phyloP scores from a whole-genome alignment of 2,797 vertebrate genomes.

The Argya squamiceps region DNA sequence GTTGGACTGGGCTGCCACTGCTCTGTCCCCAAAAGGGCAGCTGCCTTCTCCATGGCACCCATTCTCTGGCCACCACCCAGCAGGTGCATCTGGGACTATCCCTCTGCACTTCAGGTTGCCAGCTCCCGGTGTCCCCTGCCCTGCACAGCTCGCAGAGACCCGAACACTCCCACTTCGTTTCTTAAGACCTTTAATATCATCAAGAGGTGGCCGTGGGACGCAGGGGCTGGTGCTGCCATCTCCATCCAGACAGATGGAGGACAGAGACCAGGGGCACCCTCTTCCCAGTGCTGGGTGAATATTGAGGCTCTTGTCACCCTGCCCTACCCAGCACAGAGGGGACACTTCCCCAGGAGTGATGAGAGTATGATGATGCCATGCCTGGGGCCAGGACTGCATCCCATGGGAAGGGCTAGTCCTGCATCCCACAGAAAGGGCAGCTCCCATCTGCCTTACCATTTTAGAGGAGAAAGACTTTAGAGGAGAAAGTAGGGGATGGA shows the following conservation, averaged over 20 bases:
- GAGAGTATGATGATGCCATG: not conserved
- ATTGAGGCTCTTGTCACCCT: not conserved
- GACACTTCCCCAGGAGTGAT: not conserved
- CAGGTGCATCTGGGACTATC: accelerated
- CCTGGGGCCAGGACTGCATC: not conserved
- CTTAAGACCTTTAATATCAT: not conserved
- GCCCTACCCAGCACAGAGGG: accelerated
- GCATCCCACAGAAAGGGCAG: not conserved
- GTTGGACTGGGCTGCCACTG: not conserved
- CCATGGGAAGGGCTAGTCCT: not conserved
- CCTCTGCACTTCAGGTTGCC: not conserved
- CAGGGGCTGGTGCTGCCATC: not conserved
- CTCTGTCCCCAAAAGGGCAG: not conserved
- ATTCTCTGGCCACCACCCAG: not conserved
- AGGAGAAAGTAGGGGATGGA: not conserved
- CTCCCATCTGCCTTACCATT: not conserved
- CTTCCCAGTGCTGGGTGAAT: not conserved
- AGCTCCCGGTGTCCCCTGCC: accelerated
- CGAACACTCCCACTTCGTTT: not conserved
- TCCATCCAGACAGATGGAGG: not conserved
- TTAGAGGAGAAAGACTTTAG: not conserved
- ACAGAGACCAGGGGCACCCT: not conserved
- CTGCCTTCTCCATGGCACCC: not conserved
- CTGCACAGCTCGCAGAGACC: accelerated
- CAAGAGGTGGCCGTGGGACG: accelerated